phyloP scores from a whole-genome alignment of 2,113 vertebrate genomes.

The Apus apus region DNA sequence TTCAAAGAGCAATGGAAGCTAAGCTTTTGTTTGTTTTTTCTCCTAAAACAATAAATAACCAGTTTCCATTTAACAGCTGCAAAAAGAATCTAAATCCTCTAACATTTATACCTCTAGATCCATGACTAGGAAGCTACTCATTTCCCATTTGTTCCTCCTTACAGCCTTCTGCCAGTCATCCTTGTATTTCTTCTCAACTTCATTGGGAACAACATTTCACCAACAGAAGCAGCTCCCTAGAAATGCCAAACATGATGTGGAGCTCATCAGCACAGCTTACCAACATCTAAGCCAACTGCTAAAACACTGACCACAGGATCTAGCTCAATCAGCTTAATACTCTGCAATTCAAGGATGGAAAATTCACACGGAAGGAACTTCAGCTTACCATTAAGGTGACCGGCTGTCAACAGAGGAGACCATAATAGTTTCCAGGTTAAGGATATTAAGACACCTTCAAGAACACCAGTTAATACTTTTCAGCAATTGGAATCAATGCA shows the following conservation, averaged over 20 bases:
- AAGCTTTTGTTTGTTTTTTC: not conserved
- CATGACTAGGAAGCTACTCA: accelerated
- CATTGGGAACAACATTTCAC: not conserved
- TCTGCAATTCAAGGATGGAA: not conserved
- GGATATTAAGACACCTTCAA: not conserved
- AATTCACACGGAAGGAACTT: not conserved
- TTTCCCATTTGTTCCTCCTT: not conserved
- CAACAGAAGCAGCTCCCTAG: not conserved
- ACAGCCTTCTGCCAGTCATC: not conserved
- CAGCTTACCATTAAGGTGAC: not conserved
- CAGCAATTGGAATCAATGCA: not conserved
- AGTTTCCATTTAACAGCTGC: not conserved
- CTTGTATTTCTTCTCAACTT: not conserved
- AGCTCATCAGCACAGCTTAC: not conserved
- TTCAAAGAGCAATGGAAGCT: not conserved
- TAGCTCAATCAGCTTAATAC: not conserved
- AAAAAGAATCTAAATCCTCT: not conserved
- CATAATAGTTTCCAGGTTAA: not conserved
- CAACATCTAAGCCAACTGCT: not conserved
- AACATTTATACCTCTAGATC: not conserved
- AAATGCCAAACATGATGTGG: not conserved
- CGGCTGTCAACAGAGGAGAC: not conserved
- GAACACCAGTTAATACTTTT: not conserved
- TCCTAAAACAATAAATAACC: not conserved
- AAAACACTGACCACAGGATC: not conserved